Percentiles rank a stretch among this genome's conserved stretches.
Conservation (phyloP, 2,113 vertebrate species). For the Sclerurus mexicanus region DNA sequence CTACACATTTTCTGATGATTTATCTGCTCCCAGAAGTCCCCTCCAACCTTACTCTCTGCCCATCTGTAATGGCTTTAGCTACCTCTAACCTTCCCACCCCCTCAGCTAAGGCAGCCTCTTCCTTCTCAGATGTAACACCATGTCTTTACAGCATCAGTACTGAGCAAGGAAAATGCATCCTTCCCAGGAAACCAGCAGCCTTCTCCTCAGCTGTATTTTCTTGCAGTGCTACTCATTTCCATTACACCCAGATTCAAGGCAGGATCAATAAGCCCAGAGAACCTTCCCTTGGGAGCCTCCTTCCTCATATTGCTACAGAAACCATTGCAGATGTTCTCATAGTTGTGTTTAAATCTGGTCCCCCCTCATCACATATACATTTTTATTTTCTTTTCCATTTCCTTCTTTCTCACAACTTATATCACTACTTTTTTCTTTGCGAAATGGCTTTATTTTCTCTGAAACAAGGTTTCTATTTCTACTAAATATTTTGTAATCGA, state of each 20-base stretch:
- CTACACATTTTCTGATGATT: neutral
- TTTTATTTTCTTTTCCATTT: neutral
- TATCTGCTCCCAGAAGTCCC: neutral
- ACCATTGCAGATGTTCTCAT: neutral
- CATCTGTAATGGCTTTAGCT: neutral
- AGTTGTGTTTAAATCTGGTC: neutral
- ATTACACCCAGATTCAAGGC: neutral
- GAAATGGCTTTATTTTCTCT: neutral
- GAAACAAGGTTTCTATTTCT: neutral
- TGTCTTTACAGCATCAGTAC: neutral
- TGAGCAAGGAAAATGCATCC: neutral
- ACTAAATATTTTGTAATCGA: neutral
- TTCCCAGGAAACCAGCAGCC: neutral
- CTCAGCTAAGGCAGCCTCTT: neutral
- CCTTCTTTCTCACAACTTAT: neutral
- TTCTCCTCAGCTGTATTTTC: neutral
- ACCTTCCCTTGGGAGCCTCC: neutral
- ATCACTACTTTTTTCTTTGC: neutral
- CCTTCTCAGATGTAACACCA: neutral
- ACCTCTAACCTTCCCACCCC: neutral
- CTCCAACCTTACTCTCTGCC: neutral
- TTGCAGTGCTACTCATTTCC: neutral
- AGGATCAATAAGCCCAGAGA: neutral
- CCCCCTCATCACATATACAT: neutral
- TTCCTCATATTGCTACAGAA: neutral